These are phyloP conservation scores for Aurelia sp. DNA, from an alignment of 30 jellyfish, hydroid and myxozoan species.

Conservation along the genomic window DNA sequence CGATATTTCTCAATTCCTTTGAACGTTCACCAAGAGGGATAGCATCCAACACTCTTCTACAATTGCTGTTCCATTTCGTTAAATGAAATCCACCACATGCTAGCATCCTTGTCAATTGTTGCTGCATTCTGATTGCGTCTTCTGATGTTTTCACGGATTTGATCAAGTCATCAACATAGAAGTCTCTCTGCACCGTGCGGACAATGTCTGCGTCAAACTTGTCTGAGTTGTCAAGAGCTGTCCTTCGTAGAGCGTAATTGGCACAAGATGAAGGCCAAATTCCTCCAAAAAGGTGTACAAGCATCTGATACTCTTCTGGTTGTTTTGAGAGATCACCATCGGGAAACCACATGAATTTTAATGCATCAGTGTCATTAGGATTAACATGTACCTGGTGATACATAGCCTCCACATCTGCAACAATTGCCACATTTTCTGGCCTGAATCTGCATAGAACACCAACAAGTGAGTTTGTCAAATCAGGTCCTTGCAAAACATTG, in stretches of 20 bases:
- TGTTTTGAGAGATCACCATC: no score
- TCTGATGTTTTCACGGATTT: conserved; percentile 1
- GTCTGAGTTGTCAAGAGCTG: conserved; percentile 32
- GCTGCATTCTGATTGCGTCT: conserved; percentile 14
- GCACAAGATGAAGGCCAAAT: conserved; percentile 28
- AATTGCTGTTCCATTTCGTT: conserved; percentile 22
- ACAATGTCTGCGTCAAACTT: conserved; percentile 11
- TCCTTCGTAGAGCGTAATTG: conserved; percentile 35
- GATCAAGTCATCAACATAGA: conserved; percentile 30
- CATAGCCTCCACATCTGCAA: no score
- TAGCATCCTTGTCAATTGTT: conserved; percentile 2
- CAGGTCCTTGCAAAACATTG: no score
- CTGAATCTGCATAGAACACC: no score
- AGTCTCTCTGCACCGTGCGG: conserved; percentile 18
- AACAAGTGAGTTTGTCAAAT: no score
- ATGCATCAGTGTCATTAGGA: no score
- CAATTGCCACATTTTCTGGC: no score
- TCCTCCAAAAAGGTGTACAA: no score
- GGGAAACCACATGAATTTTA: no score
- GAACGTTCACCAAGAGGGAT: neutral
- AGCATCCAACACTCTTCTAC: conserved; percentile 8
- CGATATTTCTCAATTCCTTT: no score
- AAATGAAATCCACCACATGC: conserved; percentile 35
- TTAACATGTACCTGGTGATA: no score
- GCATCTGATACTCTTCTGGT: no score